These are phyloP conservation scores for Gila orcuttii DNA, from an alignment of 2,113 vertebrate genomes.

Conservation along the genomic window DNA sequence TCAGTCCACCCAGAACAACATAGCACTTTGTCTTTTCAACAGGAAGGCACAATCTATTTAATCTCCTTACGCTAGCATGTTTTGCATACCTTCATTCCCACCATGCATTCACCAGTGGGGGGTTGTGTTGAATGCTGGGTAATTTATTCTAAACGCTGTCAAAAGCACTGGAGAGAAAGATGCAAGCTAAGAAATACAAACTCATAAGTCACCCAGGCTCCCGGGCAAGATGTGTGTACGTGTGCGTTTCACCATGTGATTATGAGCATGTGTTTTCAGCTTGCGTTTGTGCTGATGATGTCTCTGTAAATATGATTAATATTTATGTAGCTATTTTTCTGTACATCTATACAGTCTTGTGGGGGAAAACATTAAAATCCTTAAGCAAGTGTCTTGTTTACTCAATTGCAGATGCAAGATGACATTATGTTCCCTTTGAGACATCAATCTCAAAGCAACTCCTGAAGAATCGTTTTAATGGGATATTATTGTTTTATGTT, in stretches of 20 bases:
- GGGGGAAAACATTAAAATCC: background rate
- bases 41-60: background rate
- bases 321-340: background rate
- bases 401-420: conserved; percentile 1
- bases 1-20: background rate
- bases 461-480: background rate
- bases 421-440: background rate
- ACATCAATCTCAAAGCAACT: background rate
- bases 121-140: conserved; percentile 4
- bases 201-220: conserved; percentile 40
- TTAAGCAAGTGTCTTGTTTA: conserved; percentile 6
- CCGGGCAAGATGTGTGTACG: background rate
- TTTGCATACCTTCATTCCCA: background rate
- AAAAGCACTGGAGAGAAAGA: conserved; percentile 30
- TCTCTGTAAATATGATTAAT: background rate
- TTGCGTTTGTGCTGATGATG: conserved; percentile 2
- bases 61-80: background rate
- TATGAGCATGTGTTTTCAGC: conserved; percentile 1
- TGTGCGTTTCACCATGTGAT: background rate
- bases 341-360: background rate
- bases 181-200: conserved; percentile 37
- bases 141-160: conserved; percentile 43
- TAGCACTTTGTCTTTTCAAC: background rate
- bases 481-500: background rate
- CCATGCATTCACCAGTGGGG: background rate